Evolutionary conservation across 2,797 vertebrate species (phyloP).

Genomic region (Sphenopsis melanotis): DNA sequence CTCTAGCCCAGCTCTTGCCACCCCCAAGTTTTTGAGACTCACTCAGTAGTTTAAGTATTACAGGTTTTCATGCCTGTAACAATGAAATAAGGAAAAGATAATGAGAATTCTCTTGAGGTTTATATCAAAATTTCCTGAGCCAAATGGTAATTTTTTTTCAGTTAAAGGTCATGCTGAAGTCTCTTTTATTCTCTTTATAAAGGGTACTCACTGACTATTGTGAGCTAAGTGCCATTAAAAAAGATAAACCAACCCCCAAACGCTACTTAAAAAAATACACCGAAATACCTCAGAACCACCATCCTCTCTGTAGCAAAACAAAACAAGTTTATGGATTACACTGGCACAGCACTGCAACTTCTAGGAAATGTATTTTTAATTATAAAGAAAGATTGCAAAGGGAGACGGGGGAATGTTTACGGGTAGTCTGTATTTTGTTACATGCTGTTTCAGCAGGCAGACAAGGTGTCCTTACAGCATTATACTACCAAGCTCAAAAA

Average conservation of each 20-base stretch:
- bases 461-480: not conserved
- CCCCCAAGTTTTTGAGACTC: not conserved
- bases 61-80: not conserved
- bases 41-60: not conserved
- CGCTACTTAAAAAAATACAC: not conserved
- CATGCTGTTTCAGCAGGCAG: constrained; percentile 36
- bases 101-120: not conserved
- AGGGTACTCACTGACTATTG: not conserved
- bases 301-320: not conserved
- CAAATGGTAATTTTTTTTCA: not conserved
- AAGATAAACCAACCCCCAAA: not conserved
- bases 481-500: not conserved
- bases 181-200: constrained; percentile 6
- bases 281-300: constrained; percentile 10
- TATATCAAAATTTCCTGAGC: not conserved
- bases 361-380: constrained; percentile 54
- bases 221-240: not conserved
- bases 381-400: constrained; percentile 15
- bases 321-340: not conserved
- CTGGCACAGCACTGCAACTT: not conserved
- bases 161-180: constrained; percentile 3
- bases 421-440: not conserved
- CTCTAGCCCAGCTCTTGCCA: not conserved
- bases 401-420: not conserved
- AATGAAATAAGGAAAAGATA: not conserved